Evolutionary conservation across 1,140 invertebrate species (phyloP).

Genomic region (Macrotrachela quadricornifera): DNA sequence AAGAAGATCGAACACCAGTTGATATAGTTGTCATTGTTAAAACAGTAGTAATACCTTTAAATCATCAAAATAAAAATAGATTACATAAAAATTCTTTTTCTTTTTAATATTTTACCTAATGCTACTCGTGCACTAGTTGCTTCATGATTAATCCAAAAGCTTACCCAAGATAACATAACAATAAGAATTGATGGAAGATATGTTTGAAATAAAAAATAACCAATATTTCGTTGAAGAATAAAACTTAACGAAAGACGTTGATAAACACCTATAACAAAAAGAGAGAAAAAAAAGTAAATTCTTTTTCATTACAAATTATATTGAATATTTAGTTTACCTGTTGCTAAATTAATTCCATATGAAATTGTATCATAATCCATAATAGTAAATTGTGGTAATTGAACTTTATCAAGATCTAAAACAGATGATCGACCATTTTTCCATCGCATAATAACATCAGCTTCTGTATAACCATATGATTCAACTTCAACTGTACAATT

Average conservation of each 20-base stretch:
- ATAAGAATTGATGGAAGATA: constrained; percentile 58
- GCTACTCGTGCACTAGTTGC: constrained; percentile 54
- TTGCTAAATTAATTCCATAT: constrained; percentile 54
- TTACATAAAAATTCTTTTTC: not conserved
- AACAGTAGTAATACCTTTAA: constrained; percentile 78
- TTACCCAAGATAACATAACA: constrained; percentile 64
- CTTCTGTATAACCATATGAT: constrained; percentile 83
- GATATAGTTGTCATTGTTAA: constrained; percentile 98
- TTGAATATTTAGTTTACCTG: constrained; percentile 35
- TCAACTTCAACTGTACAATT: constrained; percentile 98
- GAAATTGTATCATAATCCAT: constrained; percentile 57
- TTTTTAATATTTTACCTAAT: too few species aligned
- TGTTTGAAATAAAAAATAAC: constrained; percentile 60
- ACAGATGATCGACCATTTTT: constrained; percentile 41
- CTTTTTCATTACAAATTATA: not conserved
- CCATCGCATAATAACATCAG: constrained; percentile 95
- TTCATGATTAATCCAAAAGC: constrained; percentile 67
- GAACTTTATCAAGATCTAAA: constrained; percentile 69
- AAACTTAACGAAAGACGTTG: constrained; percentile 72
- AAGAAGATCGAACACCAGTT: constrained; percentile 75
- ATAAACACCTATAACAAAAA: constrained; percentile 39
- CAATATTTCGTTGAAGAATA: constrained; percentile 50
- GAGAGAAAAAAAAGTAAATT: not conserved
- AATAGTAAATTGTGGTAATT: constrained; percentile 83
- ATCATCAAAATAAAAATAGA: constrained; percentile 12